Evolutionary conservation across 2,797 vertebrate genomes (phyloP).

Genomic region (Spinus olivaceus): DNA sequence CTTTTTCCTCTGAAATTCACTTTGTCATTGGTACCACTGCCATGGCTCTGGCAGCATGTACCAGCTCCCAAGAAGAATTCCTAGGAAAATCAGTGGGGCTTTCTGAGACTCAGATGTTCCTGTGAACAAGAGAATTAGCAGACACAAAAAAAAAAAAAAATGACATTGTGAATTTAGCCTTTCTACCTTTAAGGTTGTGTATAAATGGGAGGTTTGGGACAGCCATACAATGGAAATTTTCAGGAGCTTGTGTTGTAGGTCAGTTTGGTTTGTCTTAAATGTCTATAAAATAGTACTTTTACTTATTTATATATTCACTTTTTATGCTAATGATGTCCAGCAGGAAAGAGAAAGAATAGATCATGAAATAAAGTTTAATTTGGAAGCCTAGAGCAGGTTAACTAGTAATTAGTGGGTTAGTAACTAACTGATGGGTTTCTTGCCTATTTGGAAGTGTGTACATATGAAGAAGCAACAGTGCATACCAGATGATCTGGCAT

Average conservation of each 20-base stretch:
- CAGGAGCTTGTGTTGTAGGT: not conserved
- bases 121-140: not conserved
- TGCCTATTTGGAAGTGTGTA: not conserved
- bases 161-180: not conserved
- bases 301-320: not conserved
- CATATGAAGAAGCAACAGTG: not conserved
- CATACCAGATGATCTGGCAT: not conserved
- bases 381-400: not conserved
- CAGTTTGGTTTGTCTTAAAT: not conserved
- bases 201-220: not conserved
- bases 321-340: not conserved
- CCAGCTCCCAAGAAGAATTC: not conserved
- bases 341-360: not conserved
- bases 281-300: not conserved
- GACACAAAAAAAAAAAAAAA: not conserved
- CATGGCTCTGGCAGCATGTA: not conserved
- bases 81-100: not conserved
- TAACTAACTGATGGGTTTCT: not conserved
- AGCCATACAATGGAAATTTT: not conserved
- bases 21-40: not conserved
- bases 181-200: not conserved
- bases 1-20: not conserved
- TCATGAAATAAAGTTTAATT: not conserved
- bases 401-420: not conserved
- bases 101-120: not conserved